Evolutionary conservation across 1,140 invertebrate genomes (phyloP), one percentile per base, ranked within the genome.

Genomic region (Dendrolimus punctatus): DNA sequence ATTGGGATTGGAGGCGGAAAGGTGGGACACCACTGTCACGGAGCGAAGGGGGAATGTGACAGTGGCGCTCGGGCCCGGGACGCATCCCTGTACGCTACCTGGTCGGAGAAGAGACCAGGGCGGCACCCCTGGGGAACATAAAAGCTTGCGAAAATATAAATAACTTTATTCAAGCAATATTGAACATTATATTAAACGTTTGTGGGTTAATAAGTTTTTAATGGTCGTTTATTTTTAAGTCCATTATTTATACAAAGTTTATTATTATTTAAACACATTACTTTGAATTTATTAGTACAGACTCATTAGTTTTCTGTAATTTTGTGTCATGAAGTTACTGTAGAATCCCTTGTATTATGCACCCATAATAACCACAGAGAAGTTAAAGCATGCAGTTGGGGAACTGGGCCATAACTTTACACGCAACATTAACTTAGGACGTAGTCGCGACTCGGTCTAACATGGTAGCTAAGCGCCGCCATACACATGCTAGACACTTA

Each of bases 361-460:
- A 23, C 23, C 23, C 23, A 23, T 23, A 23, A 23, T 59, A 72
- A 55, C 62, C 53, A 56, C 65, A 68, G 64, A 66, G 59, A 70
- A 74, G 71, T 75, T 75, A 68, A 69, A 56, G 71, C 75, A 71
- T 79, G 75, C 73, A 80, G 68, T 76, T 68, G 66, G 59, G 62
- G 65, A 73, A 78, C 73, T 76, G 64, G 70, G 73, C 72, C 68
- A 75, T 80, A 80, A 85, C 68, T 85, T 78, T 72, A 76, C 76
- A 85, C 74, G 77, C 77, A 78, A 85, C 77, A 80, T 80, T 84
- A 84, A 82, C 72, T 75, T 75, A 67, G 69, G 67, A 67, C 65
- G 62, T 65, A 68, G 75, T 71, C 71, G 70, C 76, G 73, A 75
- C 72, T 66, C 57, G 58, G 62, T 51, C 52, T 61, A 49, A 62